Evolutionary conservation across 2,888 invertebrate genomes (phyloP), one percentile per base, ranked within the genome.

Genomic region (Helleia helle): DNA sequence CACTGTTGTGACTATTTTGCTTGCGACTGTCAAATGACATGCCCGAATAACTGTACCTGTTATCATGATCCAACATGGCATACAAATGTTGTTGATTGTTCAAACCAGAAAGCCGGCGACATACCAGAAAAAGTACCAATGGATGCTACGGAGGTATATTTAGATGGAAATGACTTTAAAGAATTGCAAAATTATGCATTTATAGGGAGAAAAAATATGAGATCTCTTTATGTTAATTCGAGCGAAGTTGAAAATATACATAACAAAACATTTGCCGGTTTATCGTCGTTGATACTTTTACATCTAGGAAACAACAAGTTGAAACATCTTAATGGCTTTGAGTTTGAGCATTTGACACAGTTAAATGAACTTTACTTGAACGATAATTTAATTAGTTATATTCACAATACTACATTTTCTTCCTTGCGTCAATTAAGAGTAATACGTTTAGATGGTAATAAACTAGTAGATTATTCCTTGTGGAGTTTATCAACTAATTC

Each of bases 21-120:
- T 27, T 97, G 97, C 68, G 97, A 97, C 77, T 97, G 97, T 79
- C 95, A 97, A 85, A 95, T 96, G 93, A 95, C 94, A 46, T 97
- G 97, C 62, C 97, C 97, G 5, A 89, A 90, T 58, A 95, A 95
- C 67, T 97, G 97, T 76, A 92, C 93, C 51, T 97, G 97, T 73
- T 97, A 95, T 80, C 95, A 96, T 70, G 97, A 97, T 69, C 93
- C 94, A 59, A 93, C 93, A 39, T 97, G 96, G 95, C 91, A 92
- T 56, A 95, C 94, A 43, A 96, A 95, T 71, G 93, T 95, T 11
- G 95, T 96, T 29, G 96, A 96, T 71, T 96, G 96, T 75, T 93
- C 94, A 50, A 90, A 90, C 28, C 91, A 93, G 71, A 87, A 88
- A 63, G 89, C 92, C 59, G 80, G 86, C 48, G 91, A 92, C 67